These are phyloP conservation scores for Palythoa heliodiscus DNA, from an alignment of 92 coral and sea anemone genomes.

Conservation along the genomic window DNA sequence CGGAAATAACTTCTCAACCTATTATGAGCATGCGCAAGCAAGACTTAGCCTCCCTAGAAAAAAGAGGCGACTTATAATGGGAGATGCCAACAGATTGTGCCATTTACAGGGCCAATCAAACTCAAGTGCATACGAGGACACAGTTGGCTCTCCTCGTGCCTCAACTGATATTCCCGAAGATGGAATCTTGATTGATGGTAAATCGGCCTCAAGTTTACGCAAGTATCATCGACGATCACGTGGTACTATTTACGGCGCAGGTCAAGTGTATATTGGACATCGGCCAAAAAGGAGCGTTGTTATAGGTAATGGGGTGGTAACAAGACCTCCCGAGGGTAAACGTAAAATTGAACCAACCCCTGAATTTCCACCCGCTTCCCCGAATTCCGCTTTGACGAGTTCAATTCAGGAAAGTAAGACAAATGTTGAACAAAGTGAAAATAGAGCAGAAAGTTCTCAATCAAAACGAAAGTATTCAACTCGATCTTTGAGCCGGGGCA, in stretches of 20 bases:
- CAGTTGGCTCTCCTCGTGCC: neutral
- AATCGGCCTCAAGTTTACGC: conserved; percentile 54
- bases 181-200: conserved; percentile 15
- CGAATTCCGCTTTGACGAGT: conserved; percentile 46
- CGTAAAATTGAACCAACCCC: conserved; percentile 32
- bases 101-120: conserved; percentile 66
- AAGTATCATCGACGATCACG: conserved; percentile 79
- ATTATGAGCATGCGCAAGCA: conserved; percentile 97
- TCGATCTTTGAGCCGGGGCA: conserved; percentile 3
- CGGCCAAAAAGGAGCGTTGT: conserved; percentile 49
- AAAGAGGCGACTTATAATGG: conserved; percentile 74
- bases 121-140: conserved; percentile 52
- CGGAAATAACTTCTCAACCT: conserved; percentile 94
- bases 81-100: conserved; percentile 70
- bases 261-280: conserved; percentile 79
- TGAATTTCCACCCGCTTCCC: conserved; percentile 27
- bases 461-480: conserved; percentile 20
- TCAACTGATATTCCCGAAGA: conserved; percentile 25
- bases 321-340: conserved; percentile 10
- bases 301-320: conserved; percentile 21
- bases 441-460: neutral
- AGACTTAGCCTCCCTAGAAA: conserved; percentile 93
- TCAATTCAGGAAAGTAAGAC: conserved; percentile 63
- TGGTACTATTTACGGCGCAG: conserved; percentile 79
- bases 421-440: conserved; percentile 43